A percentile compares a stretch with the other conserved stretches of the same genome.
Evolutionary conservation across 2,888 invertebrate genomes (phyloP).

Genomic region (Polymixis lichenea): DNA sequence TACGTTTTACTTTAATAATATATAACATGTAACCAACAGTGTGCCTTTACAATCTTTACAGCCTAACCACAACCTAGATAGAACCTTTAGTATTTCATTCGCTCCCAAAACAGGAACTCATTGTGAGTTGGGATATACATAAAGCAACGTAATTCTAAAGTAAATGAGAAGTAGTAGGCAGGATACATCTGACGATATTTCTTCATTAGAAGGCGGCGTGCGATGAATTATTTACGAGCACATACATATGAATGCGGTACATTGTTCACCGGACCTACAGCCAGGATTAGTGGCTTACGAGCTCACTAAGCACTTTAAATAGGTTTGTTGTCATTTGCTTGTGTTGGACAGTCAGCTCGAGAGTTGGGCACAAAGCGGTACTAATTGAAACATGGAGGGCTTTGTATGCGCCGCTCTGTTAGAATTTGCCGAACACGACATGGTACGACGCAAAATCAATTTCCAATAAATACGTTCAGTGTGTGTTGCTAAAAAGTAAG

Average conservation of each 20-base stretch:
- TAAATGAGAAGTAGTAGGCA: slow-evolving; percentile 31
- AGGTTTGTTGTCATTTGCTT: slow-evolving; percentile 4
- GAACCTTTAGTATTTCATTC: not conserved
- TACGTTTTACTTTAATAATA: not conserved
- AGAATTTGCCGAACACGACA: not conserved
- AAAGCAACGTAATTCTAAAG: slow-evolving; percentile 19
- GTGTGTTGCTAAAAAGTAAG: not conserved
- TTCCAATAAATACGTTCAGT: not conserved
- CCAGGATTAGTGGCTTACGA: slow-evolving; percentile 4
- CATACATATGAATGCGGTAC: slow-evolving; percentile 54
- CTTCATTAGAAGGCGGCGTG: slow-evolving; percentile 52
- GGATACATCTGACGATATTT: slow-evolving; percentile 46
- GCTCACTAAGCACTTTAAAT: slow-evolving; percentile 19
- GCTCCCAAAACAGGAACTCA: not conserved
- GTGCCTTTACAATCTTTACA: not conserved
- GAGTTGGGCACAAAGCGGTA: not conserved
- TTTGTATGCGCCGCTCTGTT: not conserved
- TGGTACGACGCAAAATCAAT: not conserved
- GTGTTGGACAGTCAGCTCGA: not conserved
- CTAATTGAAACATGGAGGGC: not conserved
- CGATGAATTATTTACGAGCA: slow-evolving; percentile 60
- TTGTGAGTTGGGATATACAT: not conserved
- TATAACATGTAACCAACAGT: not conserved
- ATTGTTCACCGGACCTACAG: slow-evolving; percentile 17
- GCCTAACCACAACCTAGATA: not conserved